A percentile compares a stretch with the other conserved stretches of the same genome.
Conservation (phyloP, 2,113 vertebrate species). For the Rhagologus leucostigma region DNA sequence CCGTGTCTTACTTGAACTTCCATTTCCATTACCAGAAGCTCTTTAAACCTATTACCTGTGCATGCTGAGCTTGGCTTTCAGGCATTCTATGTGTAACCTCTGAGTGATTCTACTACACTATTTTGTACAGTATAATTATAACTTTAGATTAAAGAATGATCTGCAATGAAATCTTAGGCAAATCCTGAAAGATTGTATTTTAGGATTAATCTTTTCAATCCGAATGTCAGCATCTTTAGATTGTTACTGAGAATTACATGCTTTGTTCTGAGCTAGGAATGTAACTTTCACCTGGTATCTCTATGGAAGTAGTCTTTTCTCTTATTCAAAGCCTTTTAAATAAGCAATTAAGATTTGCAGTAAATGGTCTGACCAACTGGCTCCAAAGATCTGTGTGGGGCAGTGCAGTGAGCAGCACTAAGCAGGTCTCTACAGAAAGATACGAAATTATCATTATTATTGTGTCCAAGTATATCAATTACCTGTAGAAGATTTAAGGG, state of each 20-base stretch:
- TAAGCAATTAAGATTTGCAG: neutral
- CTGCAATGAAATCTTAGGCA: neutral
- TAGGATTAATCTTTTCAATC: neutral
- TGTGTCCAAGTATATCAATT: slow-evolving; percentile 60
- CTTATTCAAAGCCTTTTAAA: neutral
- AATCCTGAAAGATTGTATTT: neutral
- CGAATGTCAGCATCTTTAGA: neutral
- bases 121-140: neutral
- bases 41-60: neutral
- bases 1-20: neutral
- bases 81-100: neutral
- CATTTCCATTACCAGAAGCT: neutral
- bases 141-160: neutral
- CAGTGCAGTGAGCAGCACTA: neutral
- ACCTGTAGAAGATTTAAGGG: slow-evolving; percentile 96
- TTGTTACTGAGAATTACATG: neutral
- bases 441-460: neutral
- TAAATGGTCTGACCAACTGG: neutral
- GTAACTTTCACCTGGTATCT: neutral
- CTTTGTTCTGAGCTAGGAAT: neutral
- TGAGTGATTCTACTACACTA: neutral
- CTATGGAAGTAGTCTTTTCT: neutral
- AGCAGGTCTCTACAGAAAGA: neutral
- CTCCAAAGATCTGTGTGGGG: neutral
- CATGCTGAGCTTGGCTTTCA: neutral